phyloP scores from a whole-genome alignment of 2,113 vertebrate genomes.

The Spilogale gracilis region DNA sequence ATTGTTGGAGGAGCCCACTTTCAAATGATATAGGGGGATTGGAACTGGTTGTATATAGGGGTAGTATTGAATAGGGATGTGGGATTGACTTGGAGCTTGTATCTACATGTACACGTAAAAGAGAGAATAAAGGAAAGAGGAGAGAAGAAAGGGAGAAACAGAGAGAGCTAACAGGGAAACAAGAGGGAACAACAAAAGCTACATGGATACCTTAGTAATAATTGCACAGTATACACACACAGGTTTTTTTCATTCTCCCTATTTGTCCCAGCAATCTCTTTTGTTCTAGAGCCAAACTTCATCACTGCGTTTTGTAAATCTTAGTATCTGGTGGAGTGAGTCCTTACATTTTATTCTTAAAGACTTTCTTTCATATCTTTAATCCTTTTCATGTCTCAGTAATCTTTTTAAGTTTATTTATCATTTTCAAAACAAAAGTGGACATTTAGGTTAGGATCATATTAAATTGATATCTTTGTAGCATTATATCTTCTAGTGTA shows the following conservation, averaged over 20 bases:
- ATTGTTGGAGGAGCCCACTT: no score
- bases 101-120: no score
- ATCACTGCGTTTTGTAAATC: neutral
- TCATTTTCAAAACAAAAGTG: neutral
- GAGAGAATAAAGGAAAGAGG: no score
- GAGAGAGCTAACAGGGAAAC: no score
- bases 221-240: neutral
- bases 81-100: no score
- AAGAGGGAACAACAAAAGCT: no score
- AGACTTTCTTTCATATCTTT: neutral
- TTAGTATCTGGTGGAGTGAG: neutral
- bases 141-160: no score
- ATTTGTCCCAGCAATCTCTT: neutral
- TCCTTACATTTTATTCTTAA: neutral
- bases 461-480: neutral
- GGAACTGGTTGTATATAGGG: no score
- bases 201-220: neutral
- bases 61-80: no score
- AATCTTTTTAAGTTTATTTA: neutral
- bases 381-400: neutral
- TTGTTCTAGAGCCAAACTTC: neutral
- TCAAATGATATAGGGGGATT: no score
- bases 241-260: neutral
- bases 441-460: neutral
- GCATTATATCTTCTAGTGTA: neutral